Evolutionary conservation across 2,888 invertebrate genomes (phyloP), one percentile per base, ranked within the genome.

Genomic region (Omphaloscelis lunosa): DNA sequence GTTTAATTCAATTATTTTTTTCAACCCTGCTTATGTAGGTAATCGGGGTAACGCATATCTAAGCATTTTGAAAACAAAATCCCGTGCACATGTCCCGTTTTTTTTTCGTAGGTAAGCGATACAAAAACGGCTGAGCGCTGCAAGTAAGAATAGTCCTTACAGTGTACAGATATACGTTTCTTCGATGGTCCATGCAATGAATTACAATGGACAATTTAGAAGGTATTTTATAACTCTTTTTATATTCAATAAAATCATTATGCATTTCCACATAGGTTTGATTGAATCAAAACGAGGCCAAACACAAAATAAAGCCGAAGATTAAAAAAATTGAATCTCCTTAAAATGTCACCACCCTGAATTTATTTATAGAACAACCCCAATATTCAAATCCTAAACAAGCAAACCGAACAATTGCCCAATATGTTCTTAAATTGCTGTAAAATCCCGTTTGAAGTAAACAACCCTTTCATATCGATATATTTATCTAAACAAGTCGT

Each of bases 391-490:
- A 63, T 75, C 45, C 70, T 63, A 69, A 69, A 58, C 67, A 63
- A 62, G 17, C 77, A 68, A 61, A 77, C 69, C 34, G 63, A 72
- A 71, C 77, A 84, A 67, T 70, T 58, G 51, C n/a, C 39, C 20
- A 84, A 59, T 62, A 59, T 59, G 20, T 61, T 72, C 72, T 53
- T 69, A 85, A 86, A 86, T 69, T 39, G 63, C 12, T 48, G 68
- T 69, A 76, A 75, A 84, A 84, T 72, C 58, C 58, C 59, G 27
- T 86, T 80, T 73, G 45, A 69, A 80, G 80, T 86, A 84, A 84
- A 86, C 86, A 84, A 84, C 84, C 86, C 86, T 86, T 84, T 69
- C n/a, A 79, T 86, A 82, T 85, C 87, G 85, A 83, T 82, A 86
- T 86, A 87, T 85, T 89, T 83, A 89, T 89, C 85, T 89, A 70